Percentiles rank a stretch among this genome's conserved stretches.
phyloP scores from a whole-genome alignment of 2,888 invertebrate genomes.

The Elegia similella region DNA sequence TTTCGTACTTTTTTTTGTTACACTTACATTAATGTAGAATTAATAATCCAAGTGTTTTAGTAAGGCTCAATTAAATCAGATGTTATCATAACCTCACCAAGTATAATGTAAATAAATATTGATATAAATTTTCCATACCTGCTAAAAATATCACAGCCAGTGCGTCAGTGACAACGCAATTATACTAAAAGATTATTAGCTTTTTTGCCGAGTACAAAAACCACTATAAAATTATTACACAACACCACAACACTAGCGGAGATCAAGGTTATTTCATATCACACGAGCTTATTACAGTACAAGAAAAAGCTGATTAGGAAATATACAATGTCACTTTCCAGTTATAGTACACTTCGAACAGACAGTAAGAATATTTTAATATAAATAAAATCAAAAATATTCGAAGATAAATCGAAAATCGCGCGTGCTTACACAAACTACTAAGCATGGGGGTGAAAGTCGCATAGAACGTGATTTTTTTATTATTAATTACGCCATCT shows the following conservation, averaged over 20 bases:
- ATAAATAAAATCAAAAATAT: background rate
- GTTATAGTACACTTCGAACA: background rate
- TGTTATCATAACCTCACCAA: background rate
- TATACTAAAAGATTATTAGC: background rate
- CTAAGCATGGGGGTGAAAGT: too few relatives aligned
- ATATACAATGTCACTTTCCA: background rate
- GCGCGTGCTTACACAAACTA: background rate
- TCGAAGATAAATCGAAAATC: background rate
- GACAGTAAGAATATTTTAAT: background rate
- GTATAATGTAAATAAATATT: background rate
- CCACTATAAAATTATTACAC: background rate
- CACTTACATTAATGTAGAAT: too few relatives aligned
- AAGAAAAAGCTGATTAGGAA: background rate
- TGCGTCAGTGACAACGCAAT: background rate
- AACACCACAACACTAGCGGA: background rate
- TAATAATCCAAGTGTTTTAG: too few relatives aligned
- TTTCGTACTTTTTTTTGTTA: too few relatives aligned
- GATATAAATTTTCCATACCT: background rate
- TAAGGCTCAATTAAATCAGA: background rate
- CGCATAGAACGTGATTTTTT: too few relatives aligned
- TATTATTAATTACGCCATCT: too few relatives aligned
- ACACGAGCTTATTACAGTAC: background rate
- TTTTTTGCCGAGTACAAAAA: background rate
- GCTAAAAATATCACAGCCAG: background rate
- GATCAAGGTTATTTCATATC: constrained; percentile 2